Evolutionary conservation across 1,140 invertebrate species (phyloP), one percentile per base, ranked within the genome.

Genomic region (Macrotrachela quadricornifera): DNA sequence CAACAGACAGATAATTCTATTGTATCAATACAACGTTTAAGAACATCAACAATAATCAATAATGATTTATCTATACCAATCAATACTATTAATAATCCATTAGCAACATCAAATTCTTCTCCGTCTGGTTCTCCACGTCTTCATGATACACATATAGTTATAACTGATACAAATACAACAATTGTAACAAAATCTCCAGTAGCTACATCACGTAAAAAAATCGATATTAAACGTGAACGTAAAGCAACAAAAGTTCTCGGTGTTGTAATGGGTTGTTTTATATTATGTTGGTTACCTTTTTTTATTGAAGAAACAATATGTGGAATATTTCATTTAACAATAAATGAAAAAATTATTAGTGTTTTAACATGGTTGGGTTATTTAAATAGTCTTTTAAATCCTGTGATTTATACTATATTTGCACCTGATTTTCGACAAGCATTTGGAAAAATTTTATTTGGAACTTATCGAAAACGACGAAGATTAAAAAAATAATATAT

Each of bases 211-310:
- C 18, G 53, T 44, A 59, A 62, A 44, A 68, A 69, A 55, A 59
- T 72, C 30, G 71, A 72, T 57, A 63, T 66, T 57, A 67, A 70
- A 57, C 56, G 71, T 21, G 71, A 73, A 57, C 50, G 70, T 42
- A 72, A 73, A 58, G 72, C 71, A 10, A 69, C 71, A 0, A 62
- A 70, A 30, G 71, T 69, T 10, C 58, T 73, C 40, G 68, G 66
- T 9, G 69, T 73, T 16, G 71, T 73, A 15, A 72, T 70, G 13
- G 69, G 68, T 49, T 62, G 61, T 12, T 70, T 69, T 57, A 57
- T 69, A 17, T 58, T 63, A 1, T 71, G 69, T 53, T 71, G 69
- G 69, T 56, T 70, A 47, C 69, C 69, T 10, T 71, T 70, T 57
- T 70, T 68, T 57, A 56, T 70, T 12, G 39, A 67, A n/a, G 67